Evolutionary conservation across 2,797 vertebrate genomes (phyloP), one percentile per base, ranked within the genome.

Genomic region (Chanos chanos): DNA sequence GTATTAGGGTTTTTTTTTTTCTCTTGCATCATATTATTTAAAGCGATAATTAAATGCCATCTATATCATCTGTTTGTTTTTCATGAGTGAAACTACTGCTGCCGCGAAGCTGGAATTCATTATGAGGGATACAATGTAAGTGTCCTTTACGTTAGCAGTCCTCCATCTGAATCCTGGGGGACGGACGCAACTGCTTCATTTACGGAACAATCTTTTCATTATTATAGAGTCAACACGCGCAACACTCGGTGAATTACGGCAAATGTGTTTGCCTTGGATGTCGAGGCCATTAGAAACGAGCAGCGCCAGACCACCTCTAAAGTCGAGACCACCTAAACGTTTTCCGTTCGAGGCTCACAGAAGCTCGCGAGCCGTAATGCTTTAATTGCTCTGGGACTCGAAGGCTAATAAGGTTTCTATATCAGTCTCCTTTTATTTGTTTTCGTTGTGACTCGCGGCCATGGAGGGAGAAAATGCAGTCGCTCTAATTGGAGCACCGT

Each of bases 391-490:
- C 74, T 82, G 86, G 87, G 86, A 90, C 87, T 88, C 85, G 84
- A 89, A 87, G 83, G 87, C 87, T 90, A 90, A 90, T 90, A 90
- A 87, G 86, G 85, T 88, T 89, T 89, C 88, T 88, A 90, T 90
- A 91, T 89, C 84, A 83, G 89, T 86, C 80, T 80, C 82, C 85
- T 64, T 90, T 91, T 89, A 89, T 90, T 89, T 89, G 86, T 90
- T 90, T 88, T 88, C 83, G 81, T 88, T 87, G 58, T 87, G 83
- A 87, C 84, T 88, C 83, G 86, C 83, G 86, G 85, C 86, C 73
- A 83, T n/a, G n/a, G n/a, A 72, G 81, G 82, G 53, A 62, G 83
- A 83, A 87, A 87, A 89, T 85, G 86, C 84, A 87, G 85, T 81
- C 85, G 75, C 79, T 87, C 85, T 89, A 89, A 89, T 88, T 88